Evolutionary conservation across 2,888 invertebrate species (phyloP).

Genomic region (Chirona hameri): DNA sequence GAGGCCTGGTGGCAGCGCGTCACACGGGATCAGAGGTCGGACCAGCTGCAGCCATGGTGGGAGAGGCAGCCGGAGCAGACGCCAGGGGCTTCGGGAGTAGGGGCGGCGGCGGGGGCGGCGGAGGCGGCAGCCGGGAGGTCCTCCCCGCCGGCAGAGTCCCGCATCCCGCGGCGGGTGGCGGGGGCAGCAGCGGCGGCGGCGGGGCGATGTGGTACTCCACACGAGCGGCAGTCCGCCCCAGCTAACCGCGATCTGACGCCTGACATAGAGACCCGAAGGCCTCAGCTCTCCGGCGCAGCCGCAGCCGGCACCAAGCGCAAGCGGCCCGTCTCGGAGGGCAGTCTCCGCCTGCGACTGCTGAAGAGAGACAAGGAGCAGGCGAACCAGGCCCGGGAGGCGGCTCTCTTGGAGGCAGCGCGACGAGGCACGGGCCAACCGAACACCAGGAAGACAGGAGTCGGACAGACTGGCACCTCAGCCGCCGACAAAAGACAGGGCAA

Average conservation of each 20-base stretch:
- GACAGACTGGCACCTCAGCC: not conserved
- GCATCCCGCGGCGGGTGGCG: not conserved
- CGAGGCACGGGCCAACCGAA: not conserved
- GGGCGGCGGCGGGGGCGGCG: no score
- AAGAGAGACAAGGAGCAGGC: no score
- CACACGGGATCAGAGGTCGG: not conserved
- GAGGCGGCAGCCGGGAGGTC: not conserved
- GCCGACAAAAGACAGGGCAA: not conserved
- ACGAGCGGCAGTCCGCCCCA: no score
- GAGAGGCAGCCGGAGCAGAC: not conserved
- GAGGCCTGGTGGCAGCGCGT: conserved; percentile 6
- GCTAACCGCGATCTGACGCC: no score
- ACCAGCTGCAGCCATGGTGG: not conserved
- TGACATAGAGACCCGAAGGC: no score
- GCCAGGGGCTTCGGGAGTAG: not conserved
- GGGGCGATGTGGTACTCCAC: no score
- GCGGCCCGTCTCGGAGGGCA: not conserved
- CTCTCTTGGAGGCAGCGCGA: not conserved
- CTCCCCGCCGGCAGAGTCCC: not conserved
- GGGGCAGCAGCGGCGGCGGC: no score
- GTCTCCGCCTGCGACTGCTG: not conserved
- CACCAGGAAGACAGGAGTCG: not conserved
- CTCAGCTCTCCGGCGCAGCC: no score
- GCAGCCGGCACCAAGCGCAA: no score
- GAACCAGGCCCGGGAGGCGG: not conserved